Percentiles rank a stretch among this genome's conserved stretches.
phyloP scores from a whole-genome alignment of 2,797 vertebrate species.

The Halcyon leucocephala region DNA sequence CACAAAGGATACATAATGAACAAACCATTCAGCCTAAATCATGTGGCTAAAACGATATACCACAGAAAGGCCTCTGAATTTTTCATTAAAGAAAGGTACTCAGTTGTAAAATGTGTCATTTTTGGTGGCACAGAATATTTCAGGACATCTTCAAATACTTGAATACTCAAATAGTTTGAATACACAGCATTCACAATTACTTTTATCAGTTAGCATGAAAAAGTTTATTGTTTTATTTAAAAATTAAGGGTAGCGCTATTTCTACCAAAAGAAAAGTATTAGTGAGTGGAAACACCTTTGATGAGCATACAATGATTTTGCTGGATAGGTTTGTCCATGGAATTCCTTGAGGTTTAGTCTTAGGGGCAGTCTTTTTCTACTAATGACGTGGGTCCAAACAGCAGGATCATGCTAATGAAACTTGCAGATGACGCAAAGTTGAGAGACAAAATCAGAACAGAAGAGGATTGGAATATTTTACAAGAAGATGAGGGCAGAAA shows the following conservation, averaged over 20 bases:
- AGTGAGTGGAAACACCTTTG: background rate
- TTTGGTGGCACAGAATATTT: background rate
- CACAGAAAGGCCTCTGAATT: background rate
- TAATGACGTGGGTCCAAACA: background rate
- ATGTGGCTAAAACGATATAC: background rate
- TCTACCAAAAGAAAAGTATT: background rate
- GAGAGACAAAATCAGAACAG: background rate
- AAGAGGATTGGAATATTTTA: slow-evolving; percentile 7
- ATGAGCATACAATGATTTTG: background rate
- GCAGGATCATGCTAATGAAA: slow-evolving; percentile 11
- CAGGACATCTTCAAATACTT: background rate
- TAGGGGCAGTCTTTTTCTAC: background rate
- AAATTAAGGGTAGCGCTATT: background rate
- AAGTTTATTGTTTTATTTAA: background rate
- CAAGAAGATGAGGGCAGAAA: background rate
- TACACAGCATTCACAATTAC: background rate
- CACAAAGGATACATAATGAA: background rate
- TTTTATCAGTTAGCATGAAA: background rate
- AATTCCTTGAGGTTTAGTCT: background rate
- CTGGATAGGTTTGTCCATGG: background rate
- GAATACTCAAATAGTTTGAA: background rate
- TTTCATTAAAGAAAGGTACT: background rate
- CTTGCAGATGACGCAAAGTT: background rate
- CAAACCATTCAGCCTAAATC: background rate
- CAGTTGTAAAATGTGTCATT: background rate